A percentile compares a stretch with the other conserved stretches of the same genome.
Evolutionary conservation across 2,888 invertebrate genomes (phyloP).

Genomic region (Cantharis flavilabris): DNA sequence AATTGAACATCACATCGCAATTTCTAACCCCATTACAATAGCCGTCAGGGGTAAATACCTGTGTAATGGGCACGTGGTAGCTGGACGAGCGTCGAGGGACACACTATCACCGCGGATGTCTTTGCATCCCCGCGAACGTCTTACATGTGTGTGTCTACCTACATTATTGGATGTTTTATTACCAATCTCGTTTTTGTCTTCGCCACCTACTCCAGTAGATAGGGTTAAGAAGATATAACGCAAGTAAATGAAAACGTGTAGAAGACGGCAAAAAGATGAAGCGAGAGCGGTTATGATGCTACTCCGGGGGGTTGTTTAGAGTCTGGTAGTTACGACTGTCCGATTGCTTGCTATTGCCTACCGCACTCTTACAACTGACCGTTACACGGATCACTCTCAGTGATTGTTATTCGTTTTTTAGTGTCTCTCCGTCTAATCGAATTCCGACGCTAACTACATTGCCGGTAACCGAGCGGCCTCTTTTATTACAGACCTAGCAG

Average conservation of each 20-base stretch:
- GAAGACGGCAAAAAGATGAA: conserved; percentile 43
- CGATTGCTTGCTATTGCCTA: conserved; percentile 60
- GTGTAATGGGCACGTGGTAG: conserved; percentile 52
- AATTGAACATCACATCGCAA: conserved; percentile 37
- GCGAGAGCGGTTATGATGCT: conserved; percentile 48
- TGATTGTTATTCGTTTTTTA: conserved; percentile 54
- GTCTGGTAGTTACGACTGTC: conserved; percentile 66
- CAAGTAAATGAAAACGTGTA: conserved; percentile 50
- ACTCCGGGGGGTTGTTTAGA: conserved; percentile 64
- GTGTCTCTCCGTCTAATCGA: conserved; percentile 51
- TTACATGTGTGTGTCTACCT: conserved; percentile 37
- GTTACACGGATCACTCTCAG: conserved; percentile 43
- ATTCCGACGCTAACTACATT: conserved; percentile 49
- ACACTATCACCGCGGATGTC: conserved; percentile 35
- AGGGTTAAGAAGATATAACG: conserved; percentile 46
- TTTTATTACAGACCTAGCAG: conserved; percentile 43
- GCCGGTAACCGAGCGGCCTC: conserved; percentile 37
- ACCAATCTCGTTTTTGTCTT: conserved; percentile 46
- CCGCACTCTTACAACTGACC: conserved; percentile 38
- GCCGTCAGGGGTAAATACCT: conserved; percentile 49
- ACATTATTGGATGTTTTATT: conserved; percentile 47
- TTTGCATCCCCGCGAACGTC: conserved; percentile 32
- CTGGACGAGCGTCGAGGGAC: conserved; percentile 50
- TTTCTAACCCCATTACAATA: conserved; percentile 48
- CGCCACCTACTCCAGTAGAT: conserved; percentile 40